Conservation (phyloP, 2,113 vertebrate genomes). For the Hippotragus niger region DNA sequence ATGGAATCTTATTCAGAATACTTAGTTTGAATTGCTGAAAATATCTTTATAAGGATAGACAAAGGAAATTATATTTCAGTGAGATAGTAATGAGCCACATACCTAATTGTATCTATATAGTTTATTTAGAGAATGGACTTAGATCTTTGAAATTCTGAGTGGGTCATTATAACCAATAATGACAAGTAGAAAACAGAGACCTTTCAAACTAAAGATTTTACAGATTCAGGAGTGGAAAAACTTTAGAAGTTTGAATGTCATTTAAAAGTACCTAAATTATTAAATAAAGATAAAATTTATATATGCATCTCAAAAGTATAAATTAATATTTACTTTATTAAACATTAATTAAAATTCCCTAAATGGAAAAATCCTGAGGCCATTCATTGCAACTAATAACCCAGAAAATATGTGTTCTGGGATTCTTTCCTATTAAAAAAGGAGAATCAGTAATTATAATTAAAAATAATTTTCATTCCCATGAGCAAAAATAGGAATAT, state of each 20-base stretch:
- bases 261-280: slow-evolving; percentile 5
- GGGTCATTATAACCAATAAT: not conserved
- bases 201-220: not conserved
- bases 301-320: not conserved
- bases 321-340: slow-evolving; percentile 26
- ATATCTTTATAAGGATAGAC: not conserved
- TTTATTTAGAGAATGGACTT: not conserved
- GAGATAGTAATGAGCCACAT: not conserved
- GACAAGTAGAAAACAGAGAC: not conserved
- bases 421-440: not conserved
- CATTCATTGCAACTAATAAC: slow-evolving; percentile 2
- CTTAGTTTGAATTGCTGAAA: not conserved
- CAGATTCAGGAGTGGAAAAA: not conserved
- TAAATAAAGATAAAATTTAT: slow-evolving; percentile 20
- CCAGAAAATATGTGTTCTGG: not conserved
- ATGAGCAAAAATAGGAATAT: not conserved
- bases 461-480: not conserved
- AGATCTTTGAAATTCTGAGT: slow-evolving; percentile 4
- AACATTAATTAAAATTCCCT: not conserved
- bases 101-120: not conserved
- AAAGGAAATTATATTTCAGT: not conserved
- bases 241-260: not conserved
- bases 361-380: not conserved
- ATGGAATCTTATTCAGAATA: not conserved
- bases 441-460: not conserved